phyloP scores from a whole-genome alignment of 1,140 invertebrate genomes.

The Probaryconus sp. region DNA sequence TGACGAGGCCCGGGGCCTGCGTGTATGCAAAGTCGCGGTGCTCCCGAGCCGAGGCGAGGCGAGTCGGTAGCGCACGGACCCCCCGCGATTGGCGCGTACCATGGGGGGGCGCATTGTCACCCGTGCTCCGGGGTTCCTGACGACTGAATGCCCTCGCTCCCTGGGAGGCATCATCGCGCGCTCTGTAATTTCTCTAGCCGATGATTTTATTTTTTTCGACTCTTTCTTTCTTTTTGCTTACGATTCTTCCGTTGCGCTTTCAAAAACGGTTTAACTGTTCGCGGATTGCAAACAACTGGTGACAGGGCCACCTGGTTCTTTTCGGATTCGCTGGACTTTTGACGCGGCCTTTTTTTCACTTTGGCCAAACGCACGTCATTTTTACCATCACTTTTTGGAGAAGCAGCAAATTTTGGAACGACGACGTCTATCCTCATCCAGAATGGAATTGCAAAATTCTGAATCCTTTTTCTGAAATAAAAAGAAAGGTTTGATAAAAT shows the following conservation, averaged over 20 bases:
- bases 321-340: too few relatives aligned
- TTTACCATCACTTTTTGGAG: too few relatives aligned
- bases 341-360: too few relatives aligned
- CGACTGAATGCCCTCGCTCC: slow-evolving; percentile 73
- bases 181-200: slow-evolving; percentile 76
- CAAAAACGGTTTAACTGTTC: slow-evolving; percentile 36
- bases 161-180: slow-evolving; percentile 77
- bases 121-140: slow-evolving; percentile 71
- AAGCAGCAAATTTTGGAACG: too few relatives aligned
- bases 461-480: too few relatives aligned
- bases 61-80: slow-evolving; percentile 60
- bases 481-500: too few relatives aligned
- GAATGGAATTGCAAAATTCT: too few relatives aligned
- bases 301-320: slow-evolving; percentile 69
- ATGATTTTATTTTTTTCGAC: slow-evolving; percentile 69
- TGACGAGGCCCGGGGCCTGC: slow-evolving; percentile 11
- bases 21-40: slow-evolving; percentile 35
- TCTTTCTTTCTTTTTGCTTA: slow-evolving; percentile 15
- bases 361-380: too few relatives aligned
- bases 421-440: too few relatives aligned
- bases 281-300: slow-evolving; percentile 72
- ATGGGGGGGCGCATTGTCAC: slow-evolving; percentile 68
- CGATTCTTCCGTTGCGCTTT: slow-evolving; percentile 25
- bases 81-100: slow-evolving; percentile 64
- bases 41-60: slow-evolving; percentile 18